Evolutionary conservation across 2,113 vertebrate genomes (phyloP), one percentile per base, ranked within the genome.

Genomic region (Miniopterus natalensis): DNA sequence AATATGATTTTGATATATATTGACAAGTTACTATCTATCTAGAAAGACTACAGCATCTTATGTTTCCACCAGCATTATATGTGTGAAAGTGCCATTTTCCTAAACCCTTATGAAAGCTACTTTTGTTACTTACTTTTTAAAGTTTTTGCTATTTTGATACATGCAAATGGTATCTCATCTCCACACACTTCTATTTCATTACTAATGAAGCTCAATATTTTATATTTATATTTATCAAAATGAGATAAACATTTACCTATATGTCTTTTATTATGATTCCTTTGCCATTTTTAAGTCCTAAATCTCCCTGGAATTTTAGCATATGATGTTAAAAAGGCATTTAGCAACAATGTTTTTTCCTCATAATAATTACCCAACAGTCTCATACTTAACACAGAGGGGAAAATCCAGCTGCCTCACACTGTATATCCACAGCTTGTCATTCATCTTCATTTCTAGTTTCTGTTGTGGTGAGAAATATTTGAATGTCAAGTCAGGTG

Each of bases 141-240:
- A 92, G 79, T 75, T 47, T 65, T 93, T 87, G 42, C 45, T 81
- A 47, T 90, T 90, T 94, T 86, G n/a, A 80, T 81, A 63, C 36
- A n/a, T 49, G 55, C 88, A 96, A 91, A 88, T 65, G 10, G 8
- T 61, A 53, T 79, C 45, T 81, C 68, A 15, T 75, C 89, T 93
- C 87, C 88, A 92, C 63, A 85, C 47, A 27, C 31, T 71, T 87
- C 73, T 71, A 57, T 65, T 84, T 90, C 27, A 74, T 78, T 94
- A 63, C 27, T 83, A 73, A 70, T 63, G 85, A 91, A 78, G 42
- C 47, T 86, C 57, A 68, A 8, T 61, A 92, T 42, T 92, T 96
- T 94, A 77, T 84, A 45, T 90, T 75, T 40, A 53, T 55, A 21
- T 92, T 89, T 61, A 78, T 17, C 23, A 2, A 94, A 75, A 84